These are phyloP conservation scores for Meloidogyne chitwoodi DNA, from an alignment of 1,140 invertebrate species.

Conservation along the genomic window DNA sequence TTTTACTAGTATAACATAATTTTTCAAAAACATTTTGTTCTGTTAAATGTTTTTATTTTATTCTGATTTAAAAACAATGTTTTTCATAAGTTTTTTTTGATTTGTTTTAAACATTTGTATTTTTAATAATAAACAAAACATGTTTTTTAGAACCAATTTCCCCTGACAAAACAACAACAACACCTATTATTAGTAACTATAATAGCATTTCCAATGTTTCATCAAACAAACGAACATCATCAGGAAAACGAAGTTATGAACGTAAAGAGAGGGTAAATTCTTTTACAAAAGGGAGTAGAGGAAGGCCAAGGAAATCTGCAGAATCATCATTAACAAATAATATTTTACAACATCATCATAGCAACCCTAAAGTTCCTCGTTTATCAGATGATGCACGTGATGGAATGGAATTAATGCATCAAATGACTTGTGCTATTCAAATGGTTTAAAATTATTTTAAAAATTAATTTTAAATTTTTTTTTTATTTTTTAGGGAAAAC, in stretches of 20 bases:
- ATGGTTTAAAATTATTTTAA: no score
- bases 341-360: not conserved
- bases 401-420: slow-evolving; percentile 45
- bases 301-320: slow-evolving; percentile 24
- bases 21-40: no score
- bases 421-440: slow-evolving; percentile 12
- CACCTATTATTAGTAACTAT: not conserved
- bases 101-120: no score
- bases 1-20: not conserved
- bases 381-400: slow-evolving; percentile 42
- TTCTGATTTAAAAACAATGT: no score
- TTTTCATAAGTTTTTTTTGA: no score
- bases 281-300: slow-evolving; percentile 13
- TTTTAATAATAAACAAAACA: not conserved
- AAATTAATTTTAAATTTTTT: not conserved
- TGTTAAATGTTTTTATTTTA: no score
- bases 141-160: slow-evolving; percentile 13
- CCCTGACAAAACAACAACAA: slow-evolving; percentile 9
- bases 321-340: slow-evolving; percentile 2
- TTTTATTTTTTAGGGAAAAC: slow-evolving; percentile 1
- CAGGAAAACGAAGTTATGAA: slow-evolving; percentile 25
- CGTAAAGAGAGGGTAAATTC: slow-evolving; percentile 17
- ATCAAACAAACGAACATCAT: slow-evolving; percentile 22
- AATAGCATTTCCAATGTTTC: not conserved
- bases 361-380: slow-evolving; percentile 17